A percentile compares a stretch with the other conserved stretches of the same genome.
Evolutionary conservation across 2,888 invertebrate species (phyloP).

Genomic region (Zygaena filipendulae): DNA sequence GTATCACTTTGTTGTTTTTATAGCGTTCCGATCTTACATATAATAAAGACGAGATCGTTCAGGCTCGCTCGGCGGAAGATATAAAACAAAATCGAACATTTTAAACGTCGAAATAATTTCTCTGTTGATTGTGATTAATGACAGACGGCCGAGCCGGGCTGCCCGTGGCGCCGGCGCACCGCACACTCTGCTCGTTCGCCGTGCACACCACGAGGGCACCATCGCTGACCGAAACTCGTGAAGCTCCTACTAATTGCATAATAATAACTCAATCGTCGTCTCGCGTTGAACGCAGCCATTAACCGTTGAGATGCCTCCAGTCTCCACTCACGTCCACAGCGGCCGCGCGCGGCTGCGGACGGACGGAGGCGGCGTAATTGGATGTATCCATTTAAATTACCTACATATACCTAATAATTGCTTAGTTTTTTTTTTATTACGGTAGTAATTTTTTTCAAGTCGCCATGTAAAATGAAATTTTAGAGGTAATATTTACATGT

Average conservation of each 20-base stretch:
- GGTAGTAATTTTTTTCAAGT: no score
- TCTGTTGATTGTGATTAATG: constrained; percentile 66
- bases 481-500: no score
- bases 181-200: constrained; percentile 42
- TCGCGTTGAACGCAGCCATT: constrained; percentile 33
- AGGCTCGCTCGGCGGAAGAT: no score
- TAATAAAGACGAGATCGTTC: no score
- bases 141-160: constrained; percentile 25
- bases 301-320: constrained; percentile 18
- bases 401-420: constrained; percentile 7
- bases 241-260: constrained; percentile 51
- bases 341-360: constrained; percentile 1
- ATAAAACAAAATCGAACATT: constrained; percentile 29
- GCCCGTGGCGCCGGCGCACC: constrained; percentile 19
- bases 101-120: constrained; percentile 62
- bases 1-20: no score
- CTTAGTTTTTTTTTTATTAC: no score
- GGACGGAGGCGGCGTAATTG: no score
- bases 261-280: constrained; percentile 58
- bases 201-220: constrained; percentile 15
- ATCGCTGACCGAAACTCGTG: constrained; percentile 27
- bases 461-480: no score
- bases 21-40: no score
- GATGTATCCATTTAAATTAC: constrained; percentile 8
- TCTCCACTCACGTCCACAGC: constrained; percentile 5